These are phyloP conservation scores for Aegithalos caudatus DNA, from an alignment of 2,113 vertebrate genomes.

Conservation along the genomic window DNA sequence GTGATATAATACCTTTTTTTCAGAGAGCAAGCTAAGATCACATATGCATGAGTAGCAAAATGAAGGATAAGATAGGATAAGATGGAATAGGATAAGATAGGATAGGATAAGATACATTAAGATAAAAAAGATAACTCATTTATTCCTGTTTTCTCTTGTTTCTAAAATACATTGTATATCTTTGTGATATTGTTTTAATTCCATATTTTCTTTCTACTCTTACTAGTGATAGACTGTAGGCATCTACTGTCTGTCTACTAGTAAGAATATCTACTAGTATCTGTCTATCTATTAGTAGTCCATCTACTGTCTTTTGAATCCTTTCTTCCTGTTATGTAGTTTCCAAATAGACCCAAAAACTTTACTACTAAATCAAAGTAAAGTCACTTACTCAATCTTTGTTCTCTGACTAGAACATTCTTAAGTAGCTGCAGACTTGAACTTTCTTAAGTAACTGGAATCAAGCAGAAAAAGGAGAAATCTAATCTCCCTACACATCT, in stretches of 20 bases:
- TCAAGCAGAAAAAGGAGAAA: background rate
- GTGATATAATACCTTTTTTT: background rate
- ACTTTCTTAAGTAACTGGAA: background rate
- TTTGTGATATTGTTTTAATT: background rate
- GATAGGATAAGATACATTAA: background rate
- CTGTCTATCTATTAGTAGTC: no score
- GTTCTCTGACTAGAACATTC: background rate
- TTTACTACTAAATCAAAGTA: background rate
- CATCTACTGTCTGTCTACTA: background rate
- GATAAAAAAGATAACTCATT: background rate
- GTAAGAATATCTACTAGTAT: no score
- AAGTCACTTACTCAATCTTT: background rate
- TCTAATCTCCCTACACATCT: background rate
- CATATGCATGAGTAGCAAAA: accelerated
- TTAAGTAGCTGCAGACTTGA: background rate
- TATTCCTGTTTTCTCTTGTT: background rate
- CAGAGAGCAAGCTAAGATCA: background rate
- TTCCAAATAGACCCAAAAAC: background rate
- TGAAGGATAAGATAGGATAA: background rate
- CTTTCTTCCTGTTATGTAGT: background rate
- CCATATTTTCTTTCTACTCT: background rate
- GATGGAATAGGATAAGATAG: no score
- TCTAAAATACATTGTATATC: background rate
- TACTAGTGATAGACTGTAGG: background rate
- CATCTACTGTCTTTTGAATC: background rate